A percentile compares a stretch with the other conserved stretches of the same genome.
phyloP scores from a whole-genome alignment of 2,797 vertebrate species.

The Cephalopachus bancanus region DNA sequence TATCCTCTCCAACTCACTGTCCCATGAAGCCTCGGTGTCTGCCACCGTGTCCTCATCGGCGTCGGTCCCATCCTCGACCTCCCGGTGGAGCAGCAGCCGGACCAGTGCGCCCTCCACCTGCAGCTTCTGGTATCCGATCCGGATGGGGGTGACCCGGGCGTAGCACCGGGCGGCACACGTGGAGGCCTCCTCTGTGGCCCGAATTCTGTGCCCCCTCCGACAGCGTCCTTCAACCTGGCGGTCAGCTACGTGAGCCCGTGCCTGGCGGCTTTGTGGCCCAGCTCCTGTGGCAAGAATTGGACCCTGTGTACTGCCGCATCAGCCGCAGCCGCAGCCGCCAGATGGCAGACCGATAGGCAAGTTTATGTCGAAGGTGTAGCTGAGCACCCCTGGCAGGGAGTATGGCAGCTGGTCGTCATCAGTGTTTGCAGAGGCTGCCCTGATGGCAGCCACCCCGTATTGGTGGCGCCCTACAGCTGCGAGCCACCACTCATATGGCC shows the following conservation, averaged over 20 bases:
- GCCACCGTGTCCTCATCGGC: constrained; percentile 90
- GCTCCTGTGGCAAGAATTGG: constrained; percentile 97
- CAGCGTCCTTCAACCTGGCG: constrained; percentile 90
- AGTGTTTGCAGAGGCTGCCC: constrained; percentile 90
- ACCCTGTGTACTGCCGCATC: constrained; percentile 95
- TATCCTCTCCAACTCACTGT: constrained; percentile 96
- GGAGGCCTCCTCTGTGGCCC: constrained; percentile 83
- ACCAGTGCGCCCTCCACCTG: constrained; percentile 89
- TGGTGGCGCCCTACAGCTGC: constrained; percentile 83
- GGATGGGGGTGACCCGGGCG: constrained; percentile 88
- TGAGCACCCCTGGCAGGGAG: constrained; percentile 92
- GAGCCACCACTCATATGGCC: constrained; percentile 91
- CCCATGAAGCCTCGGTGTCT: constrained; percentile 92
- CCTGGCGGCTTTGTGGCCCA: constrained; percentile 98
- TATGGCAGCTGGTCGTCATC: constrained; percentile 90
- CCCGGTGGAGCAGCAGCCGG: constrained; percentile 88
- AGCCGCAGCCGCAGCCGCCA: constrained; percentile 85
- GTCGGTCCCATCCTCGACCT: constrained; percentile 90
- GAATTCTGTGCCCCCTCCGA: constrained; percentile 79
- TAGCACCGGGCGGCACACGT: constrained; percentile 71
- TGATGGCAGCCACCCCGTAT: constrained; percentile 87
- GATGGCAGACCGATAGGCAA: constrained; percentile 94
- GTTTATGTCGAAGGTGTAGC: constrained; percentile 95
- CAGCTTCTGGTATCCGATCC: constrained; percentile 91
- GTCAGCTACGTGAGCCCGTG: constrained; percentile 96